Conservation (phyloP, 37 sponge, comb jelly and placozoan genomes). For the Petrosia ficiformis region DNA sequence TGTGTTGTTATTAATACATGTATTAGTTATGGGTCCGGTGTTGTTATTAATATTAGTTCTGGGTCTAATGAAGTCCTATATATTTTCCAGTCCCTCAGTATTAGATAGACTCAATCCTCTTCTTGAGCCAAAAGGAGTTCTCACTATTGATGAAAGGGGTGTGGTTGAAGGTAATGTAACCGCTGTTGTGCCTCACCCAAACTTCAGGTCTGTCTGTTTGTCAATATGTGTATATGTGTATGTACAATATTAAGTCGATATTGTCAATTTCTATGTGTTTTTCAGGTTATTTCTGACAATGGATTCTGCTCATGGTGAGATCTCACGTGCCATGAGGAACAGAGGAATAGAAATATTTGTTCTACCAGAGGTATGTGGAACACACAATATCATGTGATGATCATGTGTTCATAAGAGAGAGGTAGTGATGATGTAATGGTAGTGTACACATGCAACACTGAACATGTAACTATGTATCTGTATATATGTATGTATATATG, state of each 20-base stretch:
- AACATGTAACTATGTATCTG: no score
- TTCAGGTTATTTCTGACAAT: slow-evolving; percentile 87
- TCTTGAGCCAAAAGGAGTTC: slow-evolving; percentile 82
- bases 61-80: not conserved
- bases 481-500: no score
- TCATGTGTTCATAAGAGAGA: not conserved
- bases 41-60: not conserved
- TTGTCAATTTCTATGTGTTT: not conserved
- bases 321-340: slow-evolving; percentile 96
- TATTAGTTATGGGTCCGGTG: not conserved
- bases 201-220: slow-evolving; percentile 69
- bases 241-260: not conserved
- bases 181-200: slow-evolving; percentile 75
- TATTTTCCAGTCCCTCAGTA: slow-evolving; percentile 78
- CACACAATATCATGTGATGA: not conserved
- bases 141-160: slow-evolving; percentile 89
- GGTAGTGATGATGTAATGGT: not conserved
- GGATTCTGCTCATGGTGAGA: slow-evolving; percentile 89
- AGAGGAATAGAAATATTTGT: slow-evolving; percentile 88
- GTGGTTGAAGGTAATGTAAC: slow-evolving; percentile 53
- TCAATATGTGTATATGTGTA: not conserved
- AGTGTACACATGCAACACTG: not conserved
- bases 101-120: slow-evolving; percentile 93
- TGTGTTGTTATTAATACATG: not conserved
- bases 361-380: slow-evolving; percentile 42